phyloP scores from a whole-genome alignment of 2,113 vertebrate genomes.

The Prionailurus bengalensis region DNA sequence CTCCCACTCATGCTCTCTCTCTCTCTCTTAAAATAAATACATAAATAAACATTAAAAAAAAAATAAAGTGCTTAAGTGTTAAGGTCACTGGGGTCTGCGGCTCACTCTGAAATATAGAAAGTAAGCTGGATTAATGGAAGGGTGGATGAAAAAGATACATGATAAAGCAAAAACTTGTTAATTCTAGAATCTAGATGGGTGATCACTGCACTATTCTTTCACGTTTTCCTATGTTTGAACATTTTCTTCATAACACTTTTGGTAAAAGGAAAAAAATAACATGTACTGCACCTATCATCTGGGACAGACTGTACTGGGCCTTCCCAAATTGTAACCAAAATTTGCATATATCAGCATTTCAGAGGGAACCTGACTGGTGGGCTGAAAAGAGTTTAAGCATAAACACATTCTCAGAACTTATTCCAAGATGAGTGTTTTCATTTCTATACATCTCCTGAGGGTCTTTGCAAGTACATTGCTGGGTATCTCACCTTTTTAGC shows the following conservation, averaged over 20 bases:
- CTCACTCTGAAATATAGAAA: slow-evolving; percentile 48
- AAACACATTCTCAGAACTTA: slow-evolving; percentile 45
- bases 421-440: slow-evolving; percentile 46
- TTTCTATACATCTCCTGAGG: slow-evolving; percentile 8
- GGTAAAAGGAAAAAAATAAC: slow-evolving; percentile 6
- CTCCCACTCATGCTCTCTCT: too few relatives aligned
- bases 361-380: slow-evolving; percentile 24
- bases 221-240: slow-evolving; percentile 29
- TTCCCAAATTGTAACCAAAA: slow-evolving; percentile 7
- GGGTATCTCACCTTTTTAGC: background rate
- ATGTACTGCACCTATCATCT: background rate
- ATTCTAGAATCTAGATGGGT: background rate
- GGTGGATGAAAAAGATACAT: background rate
- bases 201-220: slow-evolving; percentile 11
- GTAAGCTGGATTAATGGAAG: background rate
- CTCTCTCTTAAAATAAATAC: too few relatives aligned
- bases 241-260: slow-evolving; percentile 12
- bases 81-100: background rate
- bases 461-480: background rate
- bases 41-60: too few relatives aligned
- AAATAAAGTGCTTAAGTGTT: background rate
- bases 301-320: background rate
- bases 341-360: slow-evolving; percentile 33
- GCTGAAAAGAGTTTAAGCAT: slow-evolving; percentile 37
- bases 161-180: background rate